Conservation (phyloP, 2,888 invertebrate genomes). For the Mesorhabditis sp. region DNA sequence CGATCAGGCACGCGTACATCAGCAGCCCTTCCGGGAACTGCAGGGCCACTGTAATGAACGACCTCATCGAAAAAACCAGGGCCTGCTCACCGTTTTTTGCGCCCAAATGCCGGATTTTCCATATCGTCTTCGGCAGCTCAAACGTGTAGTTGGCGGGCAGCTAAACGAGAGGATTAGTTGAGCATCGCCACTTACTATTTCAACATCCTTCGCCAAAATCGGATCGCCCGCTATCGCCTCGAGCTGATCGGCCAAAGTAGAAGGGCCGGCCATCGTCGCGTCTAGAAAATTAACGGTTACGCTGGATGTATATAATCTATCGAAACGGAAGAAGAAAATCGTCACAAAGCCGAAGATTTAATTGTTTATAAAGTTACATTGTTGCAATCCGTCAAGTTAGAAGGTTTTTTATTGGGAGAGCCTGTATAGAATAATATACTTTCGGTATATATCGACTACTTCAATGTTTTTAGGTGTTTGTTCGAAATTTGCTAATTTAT, state of each 20-base stretch:
- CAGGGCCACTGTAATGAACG: conserved; percentile 71
- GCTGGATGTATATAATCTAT: no score
- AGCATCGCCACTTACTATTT: conserved; percentile 36
- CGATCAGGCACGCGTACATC: conserved; percentile 84
- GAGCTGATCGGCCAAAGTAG: conserved; percentile 16
- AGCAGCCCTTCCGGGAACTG: conserved; percentile 94
- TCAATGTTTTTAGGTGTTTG: no score
- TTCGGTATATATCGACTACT: no score
- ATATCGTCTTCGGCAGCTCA: conserved; percentile 93
- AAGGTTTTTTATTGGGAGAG: no score
- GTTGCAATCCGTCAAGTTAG: no score
- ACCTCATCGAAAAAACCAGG: neutral
- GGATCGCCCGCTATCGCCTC: conserved; percentile 38
- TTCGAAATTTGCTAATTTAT: no score
- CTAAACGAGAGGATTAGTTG: conserved; percentile 43
- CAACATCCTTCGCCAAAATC: conserved; percentile 39
- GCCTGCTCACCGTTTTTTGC: conserved; percentile 68
- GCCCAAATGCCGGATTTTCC: conserved; percentile 81
- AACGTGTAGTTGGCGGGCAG: conserved; percentile 94
- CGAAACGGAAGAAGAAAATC: no score
- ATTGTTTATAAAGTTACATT: no score
- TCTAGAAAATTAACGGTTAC: no score
- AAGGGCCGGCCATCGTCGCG: no score
- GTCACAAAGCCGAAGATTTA: no score
- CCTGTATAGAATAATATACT: no score